Conservation (phyloP, 1,140 invertebrate genomes). For the Asbolus verrucosus region DNA sequence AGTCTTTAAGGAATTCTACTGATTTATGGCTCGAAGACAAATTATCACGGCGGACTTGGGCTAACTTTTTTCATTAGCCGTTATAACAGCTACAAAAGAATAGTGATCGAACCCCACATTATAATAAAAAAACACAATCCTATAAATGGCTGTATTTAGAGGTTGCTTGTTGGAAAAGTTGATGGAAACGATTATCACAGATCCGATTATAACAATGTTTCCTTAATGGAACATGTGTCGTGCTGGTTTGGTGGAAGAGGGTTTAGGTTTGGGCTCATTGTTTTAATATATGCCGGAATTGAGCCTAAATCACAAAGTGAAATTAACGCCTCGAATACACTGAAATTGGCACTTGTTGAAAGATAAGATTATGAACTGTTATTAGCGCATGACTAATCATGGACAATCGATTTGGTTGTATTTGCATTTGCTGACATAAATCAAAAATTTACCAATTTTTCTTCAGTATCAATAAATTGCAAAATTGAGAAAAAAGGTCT, state of each 20-base stretch:
- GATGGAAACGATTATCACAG: conserved; percentile 5
- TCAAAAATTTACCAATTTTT: no score
- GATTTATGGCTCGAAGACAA: conserved; percentile 28
- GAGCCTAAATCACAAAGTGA: conserved; percentile 3
- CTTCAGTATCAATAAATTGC: no score
- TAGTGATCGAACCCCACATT: conserved; percentile 19
- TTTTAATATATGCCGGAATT: conserved; percentile 19
- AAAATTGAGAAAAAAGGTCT: no score
- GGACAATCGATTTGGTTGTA: neutral
- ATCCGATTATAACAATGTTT: neutral
- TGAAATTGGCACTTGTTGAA: neutral
- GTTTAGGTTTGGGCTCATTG: conserved; percentile 9
- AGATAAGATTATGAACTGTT: neutral
- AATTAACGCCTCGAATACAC: neutral
- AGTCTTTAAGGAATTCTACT: conserved; percentile 11
- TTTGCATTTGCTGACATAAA: no score
- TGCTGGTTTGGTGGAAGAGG: conserved; percentile 6
- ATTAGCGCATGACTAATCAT: neutral
- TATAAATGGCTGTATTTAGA: no score
- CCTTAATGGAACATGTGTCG: conserved; percentile 20
- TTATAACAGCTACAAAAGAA: conserved; percentile 21
- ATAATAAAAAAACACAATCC: conserved; percentile 24
- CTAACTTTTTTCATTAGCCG: conserved; percentile 33
- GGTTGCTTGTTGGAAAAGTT: conserved; percentile 8
- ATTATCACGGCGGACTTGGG: conserved; percentile 18